A percentile compares a stretch with the other conserved stretches of the same genome.
Conservation (phyloP, 2,888 invertebrate species). For the Loripinus fragilis region DNA sequence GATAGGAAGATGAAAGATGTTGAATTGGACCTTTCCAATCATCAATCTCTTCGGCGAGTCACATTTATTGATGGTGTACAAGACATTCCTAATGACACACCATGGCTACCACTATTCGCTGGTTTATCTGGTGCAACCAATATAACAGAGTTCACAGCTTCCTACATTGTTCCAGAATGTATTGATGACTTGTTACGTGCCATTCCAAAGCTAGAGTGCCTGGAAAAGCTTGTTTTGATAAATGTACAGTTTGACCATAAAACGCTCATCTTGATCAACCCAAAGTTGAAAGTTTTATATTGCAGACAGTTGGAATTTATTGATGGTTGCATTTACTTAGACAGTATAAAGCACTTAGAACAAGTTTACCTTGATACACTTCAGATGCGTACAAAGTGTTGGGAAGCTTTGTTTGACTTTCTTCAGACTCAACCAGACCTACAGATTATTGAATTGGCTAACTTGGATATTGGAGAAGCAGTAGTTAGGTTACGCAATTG, state of each 20-base stretch:
- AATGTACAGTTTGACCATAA: background rate
- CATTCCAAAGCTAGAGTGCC: background rate
- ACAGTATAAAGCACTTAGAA: background rate
- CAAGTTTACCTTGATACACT: background rate
- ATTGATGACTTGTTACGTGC: background rate
- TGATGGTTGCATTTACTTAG: background rate
- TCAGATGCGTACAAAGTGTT: background rate
- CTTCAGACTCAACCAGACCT: background rate
- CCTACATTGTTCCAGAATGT: background rate
- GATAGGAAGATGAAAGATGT: background rate
- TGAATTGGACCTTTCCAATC: background rate
- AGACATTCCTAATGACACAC: slow-evolving; percentile 2
- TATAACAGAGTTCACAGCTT: background rate
- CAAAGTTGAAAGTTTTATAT: background rate
- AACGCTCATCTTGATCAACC: background rate
- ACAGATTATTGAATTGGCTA: background rate
- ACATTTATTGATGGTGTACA: background rate
- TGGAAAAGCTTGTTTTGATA: background rate
- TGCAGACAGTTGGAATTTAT: background rate
- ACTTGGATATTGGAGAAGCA: background rate
- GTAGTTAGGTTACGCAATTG: background rate
- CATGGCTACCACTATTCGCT: background rate
- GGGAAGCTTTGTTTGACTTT: background rate
- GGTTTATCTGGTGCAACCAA: background rate
- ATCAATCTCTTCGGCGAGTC: background rate